phyloP scores from a whole-genome alignment of 2,113 vertebrate species.

The Pipa parva region DNA sequence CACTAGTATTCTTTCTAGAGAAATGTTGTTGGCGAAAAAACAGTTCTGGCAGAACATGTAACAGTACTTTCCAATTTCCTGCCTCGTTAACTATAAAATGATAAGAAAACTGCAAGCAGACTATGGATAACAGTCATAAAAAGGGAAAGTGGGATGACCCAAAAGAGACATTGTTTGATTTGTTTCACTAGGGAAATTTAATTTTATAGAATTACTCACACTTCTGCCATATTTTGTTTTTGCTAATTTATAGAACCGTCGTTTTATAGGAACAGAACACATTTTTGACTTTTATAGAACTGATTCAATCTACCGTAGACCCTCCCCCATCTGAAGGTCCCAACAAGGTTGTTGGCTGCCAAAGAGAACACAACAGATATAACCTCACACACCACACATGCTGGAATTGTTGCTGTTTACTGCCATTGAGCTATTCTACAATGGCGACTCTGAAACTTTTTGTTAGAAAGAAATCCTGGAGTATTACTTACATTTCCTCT shows the following conservation, averaged over 20 bases:
- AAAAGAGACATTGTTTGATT: slow-evolving; percentile 30
- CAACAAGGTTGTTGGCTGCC: background rate
- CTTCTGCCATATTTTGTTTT: slow-evolving; percentile 5
- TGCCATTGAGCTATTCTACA: slow-evolving; percentile 10
- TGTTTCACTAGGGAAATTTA: slow-evolving; percentile 25
- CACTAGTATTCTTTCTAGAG: background rate
- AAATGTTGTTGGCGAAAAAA: slow-evolving; percentile 3
- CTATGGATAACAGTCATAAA: slow-evolving; percentile 21
- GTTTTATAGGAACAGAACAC: slow-evolving; percentile 13
- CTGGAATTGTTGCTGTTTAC: slow-evolving; percentile 1
- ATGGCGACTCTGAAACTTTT: background rate
- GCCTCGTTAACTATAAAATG: slow-evolving; percentile 25
- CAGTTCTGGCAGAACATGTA: slow-evolving; percentile 28
- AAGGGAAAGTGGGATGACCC: slow-evolving; percentile 29
- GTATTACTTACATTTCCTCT: slow-evolving; percentile 32
- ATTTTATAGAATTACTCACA: slow-evolving; percentile 18
- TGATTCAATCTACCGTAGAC: slow-evolving; percentile 27
- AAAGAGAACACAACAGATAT: slow-evolving; percentile 24
- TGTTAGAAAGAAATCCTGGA: slow-evolving; percentile 22
- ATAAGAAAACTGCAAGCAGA: slow-evolving; percentile 29
- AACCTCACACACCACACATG: slow-evolving; percentile 6
- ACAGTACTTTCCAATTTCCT: slow-evolving; percentile 37
- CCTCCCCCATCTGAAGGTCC: background rate
- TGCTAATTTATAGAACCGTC: slow-evolving; percentile 17
- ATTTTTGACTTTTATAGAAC: slow-evolving; percentile 29